Percentiles rank a stretch among this genome's conserved stretches.
Evolutionary conservation across 2,888 invertebrate species (phyloP).

Genomic region (Trichopria drosophilae): DNA sequence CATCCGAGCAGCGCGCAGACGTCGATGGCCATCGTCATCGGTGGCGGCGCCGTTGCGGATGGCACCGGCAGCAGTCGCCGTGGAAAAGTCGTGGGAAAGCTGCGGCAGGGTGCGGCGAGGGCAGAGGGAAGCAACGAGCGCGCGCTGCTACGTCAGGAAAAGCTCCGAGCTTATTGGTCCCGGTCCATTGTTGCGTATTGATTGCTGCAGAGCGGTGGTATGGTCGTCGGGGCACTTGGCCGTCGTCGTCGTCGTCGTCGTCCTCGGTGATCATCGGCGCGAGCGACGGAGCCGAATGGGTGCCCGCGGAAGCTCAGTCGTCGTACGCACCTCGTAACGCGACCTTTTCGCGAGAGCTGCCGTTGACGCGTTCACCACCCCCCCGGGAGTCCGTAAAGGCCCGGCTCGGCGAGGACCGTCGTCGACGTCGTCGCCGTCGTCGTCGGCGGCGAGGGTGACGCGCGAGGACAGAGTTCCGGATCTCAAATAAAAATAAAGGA

Average conservation of each 20-base stretch:
- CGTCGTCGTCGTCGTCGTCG: constrained; percentile 51
- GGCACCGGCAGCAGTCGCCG: too few relatives aligned
- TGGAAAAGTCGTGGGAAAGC: too few relatives aligned
- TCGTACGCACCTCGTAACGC: constrained; percentile 33
- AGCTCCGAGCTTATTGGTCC: constrained; percentile 59
- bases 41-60: too few relatives aligned
- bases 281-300: constrained; percentile 41
- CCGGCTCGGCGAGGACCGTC: constrained; percentile 14
- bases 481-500: not conserved
- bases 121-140: constrained; percentile 43
- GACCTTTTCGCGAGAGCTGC: constrained; percentile 29
- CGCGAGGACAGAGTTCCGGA: constrained; percentile 27
- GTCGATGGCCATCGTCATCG: too few relatives aligned
- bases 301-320: constrained; percentile 30
- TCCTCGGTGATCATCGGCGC: constrained; percentile 46
- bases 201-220: constrained; percentile 55
- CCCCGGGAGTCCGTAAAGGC: constrained; percentile 2
- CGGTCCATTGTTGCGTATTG: constrained; percentile 58
- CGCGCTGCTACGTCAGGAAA: constrained; percentile 54
- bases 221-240: constrained; percentile 53
- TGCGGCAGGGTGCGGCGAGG: constrained; percentile 13
- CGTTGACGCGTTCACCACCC: constrained; percentile 9
- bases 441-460: constrained; percentile 19
- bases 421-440: constrained; percentile 27
- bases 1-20: too few relatives aligned